Base-by-base conservation (phyloP, 2,113 vertebrate species). In the Cyprinodon tularosa region DNA sequence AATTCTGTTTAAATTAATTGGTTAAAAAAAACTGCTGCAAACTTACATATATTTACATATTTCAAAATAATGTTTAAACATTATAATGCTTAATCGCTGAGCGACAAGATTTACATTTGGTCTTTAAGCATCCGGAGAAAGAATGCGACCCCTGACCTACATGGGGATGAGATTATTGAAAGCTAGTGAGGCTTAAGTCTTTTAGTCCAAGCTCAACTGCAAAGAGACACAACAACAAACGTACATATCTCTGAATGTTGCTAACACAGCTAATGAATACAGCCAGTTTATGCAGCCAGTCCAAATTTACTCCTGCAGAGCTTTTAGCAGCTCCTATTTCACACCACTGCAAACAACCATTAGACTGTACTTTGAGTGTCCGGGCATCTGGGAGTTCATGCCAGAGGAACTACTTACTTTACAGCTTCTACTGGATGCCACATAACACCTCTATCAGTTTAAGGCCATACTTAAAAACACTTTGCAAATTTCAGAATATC, bases 161-260 rank as follows among this genome's bases (percentile, higher is more conserved):
- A 92, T 89, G 89, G 72, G 62, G 87, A 90, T 82, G 68, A 87
- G 90, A 91, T 92, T 91, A 90, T 75, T 83, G 50, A 76, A 77
- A 83, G 77, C 83, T 85, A 80, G 78, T 50, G 3, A 67, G 79
- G 78, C 77, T 90, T 90, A 89, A 83, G 66, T 74, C 73, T 77
- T 78, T 76, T 85, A 78, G 81, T 76, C 83, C 80, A 36, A 76
- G 77, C 79, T 86, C 78, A 78, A 83, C 63, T 42, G 78, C 47
- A 68, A 62, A 64, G 59, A 84, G 36, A 82, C 67, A 84, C 53
- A 76, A 78, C 78, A 81, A 76, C 83, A 85, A 69, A 39, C 66
- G 66, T 7, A 48, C 36, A 60, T 65, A 65, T 11, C 62, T 20
- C 17, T 2, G n/a, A 71, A 62, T 10, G 48, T 72, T 66, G 71